These are phyloP conservation scores for Plebejus anna DNA, from an alignment of 2,888 invertebrate genomes.

Conservation along the genomic window DNA sequence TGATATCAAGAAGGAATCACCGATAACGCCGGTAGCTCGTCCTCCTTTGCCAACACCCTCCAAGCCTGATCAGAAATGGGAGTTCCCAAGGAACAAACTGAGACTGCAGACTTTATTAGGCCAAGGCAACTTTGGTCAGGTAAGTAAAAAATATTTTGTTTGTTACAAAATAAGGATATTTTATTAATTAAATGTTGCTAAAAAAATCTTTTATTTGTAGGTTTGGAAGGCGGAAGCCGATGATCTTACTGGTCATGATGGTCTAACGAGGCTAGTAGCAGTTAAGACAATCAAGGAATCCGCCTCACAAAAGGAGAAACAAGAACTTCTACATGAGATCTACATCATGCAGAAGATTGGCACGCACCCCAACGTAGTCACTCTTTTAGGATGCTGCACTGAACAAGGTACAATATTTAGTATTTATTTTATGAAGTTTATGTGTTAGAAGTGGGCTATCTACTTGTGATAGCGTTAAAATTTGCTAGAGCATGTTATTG, in stretches of 20 bases:
- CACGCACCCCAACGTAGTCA: conserved; percentile 90
- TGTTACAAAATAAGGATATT: neutral
- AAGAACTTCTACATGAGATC: conserved; percentile 85
- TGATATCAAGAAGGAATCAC: conserved; percentile 73
- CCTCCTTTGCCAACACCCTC: conserved; percentile 75
- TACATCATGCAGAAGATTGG: conserved; percentile 91
- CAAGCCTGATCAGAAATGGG: conserved; percentile 83
- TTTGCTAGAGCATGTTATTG: too few species aligned
- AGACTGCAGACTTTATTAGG: conserved; percentile 88
- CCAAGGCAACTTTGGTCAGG: conserved; percentile 92
- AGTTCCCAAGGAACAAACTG: conserved; percentile 88
- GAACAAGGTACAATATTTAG: conserved; percentile 82
- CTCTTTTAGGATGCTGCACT: conserved; percentile 89
- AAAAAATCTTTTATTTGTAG: conserved; percentile 50
- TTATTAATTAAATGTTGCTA: neutral
- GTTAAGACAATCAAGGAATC: conserved; percentile 91
- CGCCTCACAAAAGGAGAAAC: conserved; percentile 88
- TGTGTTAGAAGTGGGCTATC: too few species aligned
- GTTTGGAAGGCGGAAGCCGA: conserved; percentile 93
- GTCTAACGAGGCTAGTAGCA: conserved; percentile 89
- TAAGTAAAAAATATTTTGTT: conserved; percentile 43
- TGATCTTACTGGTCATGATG: conserved; percentile 87
- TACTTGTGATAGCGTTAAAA: too few species aligned
- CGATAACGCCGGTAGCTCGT: conserved; percentile 76
- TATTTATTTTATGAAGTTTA: too few species aligned